Conservation (phyloP, 2,113 vertebrate genomes). For the Siniperca chuatsi region DNA sequence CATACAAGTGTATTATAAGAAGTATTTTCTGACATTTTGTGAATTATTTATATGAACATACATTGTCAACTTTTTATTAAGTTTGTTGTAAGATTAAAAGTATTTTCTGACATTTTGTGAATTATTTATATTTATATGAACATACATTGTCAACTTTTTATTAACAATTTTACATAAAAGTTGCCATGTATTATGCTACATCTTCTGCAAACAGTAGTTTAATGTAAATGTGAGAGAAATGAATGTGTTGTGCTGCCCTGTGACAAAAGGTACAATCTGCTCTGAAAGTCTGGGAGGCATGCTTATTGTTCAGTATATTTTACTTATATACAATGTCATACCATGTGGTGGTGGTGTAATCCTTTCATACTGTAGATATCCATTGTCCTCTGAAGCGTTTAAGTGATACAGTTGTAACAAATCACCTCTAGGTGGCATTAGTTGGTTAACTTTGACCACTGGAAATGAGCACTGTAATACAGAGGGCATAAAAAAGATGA, state of each 20-base stretch:
- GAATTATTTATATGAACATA: neutral
- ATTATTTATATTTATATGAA: neutral
- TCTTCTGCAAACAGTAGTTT: neutral
- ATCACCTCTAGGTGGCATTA: constrained; percentile 74
- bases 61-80: neutral
- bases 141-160: neutral
- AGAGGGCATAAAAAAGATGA: constrained; percentile 78
- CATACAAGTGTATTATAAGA: no score
- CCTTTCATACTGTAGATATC: constrained; percentile 15
- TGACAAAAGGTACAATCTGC: neutral
- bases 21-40: neutral
- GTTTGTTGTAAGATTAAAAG: no score
- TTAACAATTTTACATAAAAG: neutral
- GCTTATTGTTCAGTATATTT: neutral
- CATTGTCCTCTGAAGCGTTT: constrained; percentile 5
- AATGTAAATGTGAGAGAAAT: neutral
- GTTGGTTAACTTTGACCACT: constrained; percentile 63
- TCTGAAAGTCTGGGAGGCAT: neutral
- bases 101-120: neutral
- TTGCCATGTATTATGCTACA: neutral
- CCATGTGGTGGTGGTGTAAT: constrained; percentile 28
- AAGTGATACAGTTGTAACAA: constrained; percentile 43
- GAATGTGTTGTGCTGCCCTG: neutral
- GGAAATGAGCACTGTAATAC: constrained; percentile 60
- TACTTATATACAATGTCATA: neutral